Evolutionary conservation across 2,888 invertebrate genomes (phyloP).

Genomic region (Chrysotoxum bicinctum): DNA sequence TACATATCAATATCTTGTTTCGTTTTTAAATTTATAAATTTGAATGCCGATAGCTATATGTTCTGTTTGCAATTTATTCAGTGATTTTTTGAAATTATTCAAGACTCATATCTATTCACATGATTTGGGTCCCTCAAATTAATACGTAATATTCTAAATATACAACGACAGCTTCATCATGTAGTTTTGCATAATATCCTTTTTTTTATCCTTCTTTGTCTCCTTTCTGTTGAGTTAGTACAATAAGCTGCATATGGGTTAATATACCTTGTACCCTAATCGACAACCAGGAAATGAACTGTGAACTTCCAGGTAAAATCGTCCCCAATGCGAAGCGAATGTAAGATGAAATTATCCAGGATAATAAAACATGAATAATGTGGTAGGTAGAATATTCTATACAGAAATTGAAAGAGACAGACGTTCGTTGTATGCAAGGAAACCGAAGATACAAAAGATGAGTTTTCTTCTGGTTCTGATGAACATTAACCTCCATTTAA

Average conservation of each 20-base stretch:
- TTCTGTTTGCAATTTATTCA: no score
- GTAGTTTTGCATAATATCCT: no score
- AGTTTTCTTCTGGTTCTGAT: neutral
- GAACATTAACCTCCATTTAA: conserved; percentile 10
- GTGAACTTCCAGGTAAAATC: conserved; percentile 1
- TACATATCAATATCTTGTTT: no score
- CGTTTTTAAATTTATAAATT: no score
- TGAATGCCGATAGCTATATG: no score
- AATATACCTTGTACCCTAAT: neutral
- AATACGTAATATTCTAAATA: no score
- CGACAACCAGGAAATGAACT: conserved; percentile 10
- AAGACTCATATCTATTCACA: no score
- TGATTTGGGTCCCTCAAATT: no score
- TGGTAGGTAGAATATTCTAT: neutral
- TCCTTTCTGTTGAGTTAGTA: neutral
- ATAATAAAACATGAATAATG: conserved; percentile 12
- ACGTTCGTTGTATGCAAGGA: neutral
- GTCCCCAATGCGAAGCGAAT: neutral
- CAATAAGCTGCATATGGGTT: neutral
- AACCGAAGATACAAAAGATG: conserved; percentile 1
- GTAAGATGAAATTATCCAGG: conserved; percentile 11
- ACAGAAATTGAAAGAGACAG: no score
- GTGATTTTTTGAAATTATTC: no score
- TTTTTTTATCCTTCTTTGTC: neutral
- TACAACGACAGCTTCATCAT: no score